Base-by-base conservation (phyloP, 2,888 invertebrate genomes). In the Diadegma fenestrale region DNA sequence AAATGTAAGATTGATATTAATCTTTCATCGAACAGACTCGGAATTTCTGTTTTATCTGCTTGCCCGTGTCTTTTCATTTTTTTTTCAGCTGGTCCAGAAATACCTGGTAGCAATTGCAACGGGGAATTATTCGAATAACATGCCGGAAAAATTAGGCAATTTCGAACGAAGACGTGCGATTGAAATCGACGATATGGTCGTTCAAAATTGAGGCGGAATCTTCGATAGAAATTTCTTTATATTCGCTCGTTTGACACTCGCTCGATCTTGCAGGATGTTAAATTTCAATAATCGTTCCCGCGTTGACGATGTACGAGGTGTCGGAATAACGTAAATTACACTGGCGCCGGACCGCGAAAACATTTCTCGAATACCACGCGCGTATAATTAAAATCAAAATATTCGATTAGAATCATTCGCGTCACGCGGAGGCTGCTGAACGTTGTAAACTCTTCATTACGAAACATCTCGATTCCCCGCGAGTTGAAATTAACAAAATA, bases 1-100 rank as follows among this genome's bases (percentile, higher is more conserved):
- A 64, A 76, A 71, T 66, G 66, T 63, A 71, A 58, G 79, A 85
- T 79, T 30, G 85, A 76, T 79, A 82, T 79, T 75, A 82, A 85
- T 85, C 71, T 82, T 76, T 82, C 72, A 80, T 78, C 78, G 73
- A 69, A 26, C 63, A 48, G 51, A 72, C 45, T 33, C 22, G 63
- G 37, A 63, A 58, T 69, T 58, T 30, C 17, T 61, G 19, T 61
- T 43, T 58, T 43, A 41, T 33, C 54, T 45, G 22, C 45, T 45
- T 17, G 17, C 19, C 30, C 30, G 30, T 69, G 14, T 48, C 66
- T 14, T 14, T 30, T 22, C 6, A 8, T 73, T 51, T 72, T 51
- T 22, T 17, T 69, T 17, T 22, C 48, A 17, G 22, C 7, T 54
- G 26, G 6, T 61, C 75, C 14, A 12, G n/a, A 26, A 71, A 63